Base-by-base conservation (phyloP, 2,888 invertebrate genomes). In the Trachelus troglodyta region DNA sequence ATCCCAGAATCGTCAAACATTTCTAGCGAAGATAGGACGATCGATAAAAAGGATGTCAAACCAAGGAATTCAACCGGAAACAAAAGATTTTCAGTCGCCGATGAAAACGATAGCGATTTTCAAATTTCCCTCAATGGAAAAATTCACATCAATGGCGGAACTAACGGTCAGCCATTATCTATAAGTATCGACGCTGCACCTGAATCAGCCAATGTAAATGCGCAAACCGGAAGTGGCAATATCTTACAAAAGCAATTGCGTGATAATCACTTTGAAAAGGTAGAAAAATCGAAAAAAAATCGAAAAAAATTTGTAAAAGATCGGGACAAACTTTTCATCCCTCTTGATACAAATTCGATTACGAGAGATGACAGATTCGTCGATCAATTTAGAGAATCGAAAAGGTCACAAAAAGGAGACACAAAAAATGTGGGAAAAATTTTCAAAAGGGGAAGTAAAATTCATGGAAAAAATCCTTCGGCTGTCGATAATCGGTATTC, bases 71-170 rank as follows among this genome's bases (percentile, higher is more conserved):
- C 56, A 56, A 9, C 9, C 23, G 23, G 56, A 56, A 56, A 56
- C 9, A 56, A 1, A 23, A 23, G 56, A 23, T 56, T 56, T 56
- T 23, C 56, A 56, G 56, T 56, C 23, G 12, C 30, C 12, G 30
- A 71, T 30, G 30, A 11, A 71, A 34, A 71, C 15, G 23, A 23
- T 56, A 77, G 69, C 1, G 83, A 76, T 73, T 84, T 85, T 69
- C 83, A 84, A 15, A 87, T 87, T 73, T 87, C 87, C 3, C 75
- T 87, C 37, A 86, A 79, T 2, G 87, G 87, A 11, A 86, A 83
- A 37, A 83, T 87, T 77, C 87, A 86, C 78, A 77, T 87, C 73
- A 81, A 84, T n/a, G 84, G 81, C 74, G 85, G 80, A 37, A 77
- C 75, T 23, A 80, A 84, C 56, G 83, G 83, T 15, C 82, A 81